These are phyloP conservation scores for Dolichopus griseipennis DNA, from an alignment of 2,888 invertebrate genomes.

Conservation along the genomic window DNA sequence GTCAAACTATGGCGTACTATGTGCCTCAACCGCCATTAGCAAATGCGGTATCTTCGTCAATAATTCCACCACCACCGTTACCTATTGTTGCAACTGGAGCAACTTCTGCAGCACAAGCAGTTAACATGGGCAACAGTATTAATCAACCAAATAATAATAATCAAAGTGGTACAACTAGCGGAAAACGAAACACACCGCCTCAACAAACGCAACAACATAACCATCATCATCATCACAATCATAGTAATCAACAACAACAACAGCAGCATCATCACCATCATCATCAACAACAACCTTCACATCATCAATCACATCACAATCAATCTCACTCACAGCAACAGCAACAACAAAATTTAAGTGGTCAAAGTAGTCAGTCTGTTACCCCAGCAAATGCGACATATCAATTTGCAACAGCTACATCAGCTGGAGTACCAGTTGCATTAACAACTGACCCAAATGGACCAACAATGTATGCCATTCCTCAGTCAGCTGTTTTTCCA, in stretches of 20 bases:
- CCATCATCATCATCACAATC: conserved; percentile 20
- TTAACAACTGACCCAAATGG: conserved; percentile 27
- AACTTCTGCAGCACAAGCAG: conserved; percentile 13
- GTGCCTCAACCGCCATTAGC: conserved; percentile 37
- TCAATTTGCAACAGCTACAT: conserved; percentile 22
- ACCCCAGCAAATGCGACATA: conserved; percentile 28
- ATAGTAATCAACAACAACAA: conserved; percentile 23
- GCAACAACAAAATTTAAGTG: conserved; percentile 19
- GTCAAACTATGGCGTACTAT: conserved; percentile 42
- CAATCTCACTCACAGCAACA: conserved; percentile 29
- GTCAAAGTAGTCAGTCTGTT: conserved; percentile 21
- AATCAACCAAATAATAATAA: neutral
- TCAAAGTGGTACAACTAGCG: conserved; percentile 16
- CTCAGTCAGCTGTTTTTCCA: conserved; percentile 40
- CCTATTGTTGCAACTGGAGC: conserved; percentile 19
- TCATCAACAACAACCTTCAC: conserved; percentile 27
- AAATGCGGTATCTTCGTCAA: conserved; percentile 33
- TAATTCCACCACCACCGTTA: conserved; percentile 31
- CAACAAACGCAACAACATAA: conserved; percentile 27
- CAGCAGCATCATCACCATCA: conserved; percentile 15
- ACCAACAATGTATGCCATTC: conserved; percentile 40
- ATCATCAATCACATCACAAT: conserved; percentile 32
- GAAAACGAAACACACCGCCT: conserved; percentile 35
- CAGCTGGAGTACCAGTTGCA: conserved; percentile 30
- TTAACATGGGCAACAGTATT: conserved; percentile 7